Percentiles rank a stretch among this genome's conserved stretches.
Conservation (phyloP, 2,113 vertebrate genomes). For the Lagopus leucura region DNA sequence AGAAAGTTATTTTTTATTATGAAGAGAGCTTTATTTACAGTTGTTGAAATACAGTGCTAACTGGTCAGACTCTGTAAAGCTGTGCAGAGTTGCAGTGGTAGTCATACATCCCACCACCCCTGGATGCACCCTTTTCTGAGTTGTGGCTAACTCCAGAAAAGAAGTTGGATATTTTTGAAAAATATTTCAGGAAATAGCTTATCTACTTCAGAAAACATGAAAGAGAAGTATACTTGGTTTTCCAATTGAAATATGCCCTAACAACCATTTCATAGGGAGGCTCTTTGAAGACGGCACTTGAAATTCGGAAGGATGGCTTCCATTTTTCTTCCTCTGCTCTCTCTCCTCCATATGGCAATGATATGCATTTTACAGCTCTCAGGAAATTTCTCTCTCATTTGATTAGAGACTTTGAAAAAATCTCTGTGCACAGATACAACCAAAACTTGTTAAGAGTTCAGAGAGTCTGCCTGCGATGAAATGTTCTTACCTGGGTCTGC, state of each 20-base stretch:
- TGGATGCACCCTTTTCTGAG: not conserved
- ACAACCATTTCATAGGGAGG: not conserved
- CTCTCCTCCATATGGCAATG: not conserved
- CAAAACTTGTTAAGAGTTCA: not conserved
- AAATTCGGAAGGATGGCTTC: not conserved
- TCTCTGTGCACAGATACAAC: not conserved
- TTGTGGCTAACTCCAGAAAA: not conserved
- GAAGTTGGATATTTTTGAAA: not conserved
- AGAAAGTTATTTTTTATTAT: not conserved
- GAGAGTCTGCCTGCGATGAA: not conserved
- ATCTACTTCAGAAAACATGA: not conserved
- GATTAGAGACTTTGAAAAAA: not conserved
- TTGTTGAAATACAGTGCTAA: not conserved
- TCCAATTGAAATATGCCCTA: not conserved
- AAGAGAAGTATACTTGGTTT: not conserved
- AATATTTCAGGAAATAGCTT: not conserved
- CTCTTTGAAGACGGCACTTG: constrained; percentile 1
- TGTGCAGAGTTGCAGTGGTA: not conserved
- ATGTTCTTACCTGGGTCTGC: not conserved
- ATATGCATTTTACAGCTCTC: not conserved
- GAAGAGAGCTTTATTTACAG: not conserved
- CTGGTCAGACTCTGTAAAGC: not conserved
- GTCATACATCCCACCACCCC: not conserved
- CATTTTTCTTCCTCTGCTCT: not conserved
- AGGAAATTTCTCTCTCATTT: constrained; percentile 10